A percentile compares a stretch with the other conserved stretches of the same genome.
Conservation (phyloP, 2,797 vertebrate species). For the Melanotaenia boesemani region DNA sequence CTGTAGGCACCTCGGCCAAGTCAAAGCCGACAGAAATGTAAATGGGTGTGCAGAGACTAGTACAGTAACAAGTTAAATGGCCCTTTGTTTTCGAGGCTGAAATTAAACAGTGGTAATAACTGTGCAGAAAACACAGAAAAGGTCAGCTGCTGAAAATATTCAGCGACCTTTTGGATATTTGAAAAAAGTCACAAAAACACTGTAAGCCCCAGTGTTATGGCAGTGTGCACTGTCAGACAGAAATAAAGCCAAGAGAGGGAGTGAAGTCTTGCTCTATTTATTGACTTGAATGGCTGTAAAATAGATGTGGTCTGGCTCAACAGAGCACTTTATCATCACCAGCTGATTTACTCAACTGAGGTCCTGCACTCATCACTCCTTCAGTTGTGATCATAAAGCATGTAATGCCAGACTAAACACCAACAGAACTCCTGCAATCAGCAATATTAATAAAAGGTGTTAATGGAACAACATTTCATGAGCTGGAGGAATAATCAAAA, state of each 20-base stretch:
- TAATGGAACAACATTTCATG: neutral
- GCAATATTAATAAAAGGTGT: slow-evolving; percentile 12
- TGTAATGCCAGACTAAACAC: slow-evolving; percentile 6
- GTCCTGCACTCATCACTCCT: slow-evolving; percentile 29
- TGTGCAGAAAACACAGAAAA: slow-evolving; percentile 54
- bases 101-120: slow-evolving; percentile 52
- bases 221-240: slow-evolving; percentile 16
- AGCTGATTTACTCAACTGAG: slow-evolving; percentile 59
- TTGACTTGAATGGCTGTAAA: slow-evolving; percentile 67
- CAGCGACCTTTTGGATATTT: slow-evolving; percentile 71
- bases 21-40: slow-evolving; percentile 59
- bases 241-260: slow-evolving; percentile 16
- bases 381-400: slow-evolving; percentile 12
- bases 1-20: slow-evolving; percentile 27
- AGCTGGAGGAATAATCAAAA: neutral
- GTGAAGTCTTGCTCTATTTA: slow-evolving; percentile 61
- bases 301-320: slow-evolving; percentile 71
- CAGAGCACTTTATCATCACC: slow-evolving; percentile 69
- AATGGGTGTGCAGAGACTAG: slow-evolving; percentile 39
- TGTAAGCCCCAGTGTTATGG: slow-evolving; percentile 44
- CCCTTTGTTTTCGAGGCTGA: slow-evolving; percentile 64
- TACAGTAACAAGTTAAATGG: slow-evolving; percentile 59
- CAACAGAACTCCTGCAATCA: slow-evolving; percentile 2
- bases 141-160: slow-evolving; percentile 78
- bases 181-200: slow-evolving; percentile 53